A percentile compares a stretch with the other conserved stretches of the same genome.
Evolutionary conservation across 1,140 invertebrate genomes (phyloP).

Genomic region (Notospermus geniculatus): DNA sequence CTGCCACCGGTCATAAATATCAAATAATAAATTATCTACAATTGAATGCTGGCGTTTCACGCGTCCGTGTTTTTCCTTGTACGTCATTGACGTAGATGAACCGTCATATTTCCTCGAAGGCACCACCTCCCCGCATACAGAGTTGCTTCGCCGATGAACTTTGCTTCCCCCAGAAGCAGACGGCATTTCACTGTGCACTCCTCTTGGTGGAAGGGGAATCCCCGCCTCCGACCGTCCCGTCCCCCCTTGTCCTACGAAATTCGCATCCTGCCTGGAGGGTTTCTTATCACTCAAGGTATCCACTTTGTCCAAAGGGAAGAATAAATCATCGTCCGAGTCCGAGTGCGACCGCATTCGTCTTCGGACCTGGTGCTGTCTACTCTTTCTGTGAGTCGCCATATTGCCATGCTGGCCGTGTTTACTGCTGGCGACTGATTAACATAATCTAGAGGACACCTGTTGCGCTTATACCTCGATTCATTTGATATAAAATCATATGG

Average conservation of each 20-base stretch:
- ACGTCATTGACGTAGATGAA: background rate
- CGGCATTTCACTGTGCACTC: background rate
- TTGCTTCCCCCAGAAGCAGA: background rate
- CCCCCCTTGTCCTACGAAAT: background rate
- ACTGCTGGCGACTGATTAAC: too few relatives aligned
- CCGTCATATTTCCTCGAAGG: background rate
- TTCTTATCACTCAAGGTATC: background rate
- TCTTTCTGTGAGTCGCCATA: slow-evolving; percentile 3
- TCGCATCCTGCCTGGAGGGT: background rate
- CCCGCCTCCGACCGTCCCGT: too few relatives aligned
- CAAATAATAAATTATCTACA: slow-evolving; percentile 53
- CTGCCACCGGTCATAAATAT: slow-evolving; percentile 55
- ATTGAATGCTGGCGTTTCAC: slow-evolving; percentile 40
- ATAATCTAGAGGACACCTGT: too few relatives aligned
- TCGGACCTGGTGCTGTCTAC: background rate
- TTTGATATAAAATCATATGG: too few relatives aligned
- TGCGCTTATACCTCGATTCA: too few relatives aligned
- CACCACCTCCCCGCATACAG: background rate
- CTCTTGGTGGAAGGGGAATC: too few relatives aligned
- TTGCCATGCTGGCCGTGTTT: slow-evolving; percentile 1
- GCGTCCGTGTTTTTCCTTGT: background rate
- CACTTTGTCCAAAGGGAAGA: background rate
- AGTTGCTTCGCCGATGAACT: background rate
- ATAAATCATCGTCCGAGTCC: slow-evolving; percentile 5
- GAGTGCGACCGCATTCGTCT: background rate